Evolutionary conservation across 2,113 vertebrate species (phyloP).

Genomic region (Pterophyllum scalare): DNA sequence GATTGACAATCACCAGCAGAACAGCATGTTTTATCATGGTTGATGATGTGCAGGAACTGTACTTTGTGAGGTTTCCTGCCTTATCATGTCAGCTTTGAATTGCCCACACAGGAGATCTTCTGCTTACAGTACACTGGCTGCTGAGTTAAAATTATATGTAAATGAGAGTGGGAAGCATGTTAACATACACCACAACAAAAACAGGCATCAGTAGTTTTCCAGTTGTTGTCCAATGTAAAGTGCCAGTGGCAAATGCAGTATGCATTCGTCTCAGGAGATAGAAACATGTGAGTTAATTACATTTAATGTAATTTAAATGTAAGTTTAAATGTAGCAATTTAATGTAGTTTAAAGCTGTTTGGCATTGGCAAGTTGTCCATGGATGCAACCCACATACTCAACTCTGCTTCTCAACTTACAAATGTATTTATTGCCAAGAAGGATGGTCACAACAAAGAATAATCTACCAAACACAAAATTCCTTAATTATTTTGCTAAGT

Average conservation of each 20-base stretch:
- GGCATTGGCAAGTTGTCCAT: too few relatives aligned
- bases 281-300: not conserved
- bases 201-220: not conserved
- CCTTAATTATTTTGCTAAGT: too few relatives aligned
- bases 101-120: slow-evolving; percentile 44
- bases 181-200: slow-evolving; percentile 7
- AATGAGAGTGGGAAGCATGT: slow-evolving; percentile 22
- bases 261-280: not conserved
- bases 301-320: not conserved
- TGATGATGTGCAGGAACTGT: slow-evolving; percentile 36
- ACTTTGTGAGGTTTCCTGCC: slow-evolving; percentile 41
- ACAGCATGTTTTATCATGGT: slow-evolving; percentile 37
- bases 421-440: too few relatives aligned
- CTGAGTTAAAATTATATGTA: slow-evolving; percentile 12
- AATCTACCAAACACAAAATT: too few relatives aligned
- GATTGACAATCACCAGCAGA: slow-evolving; percentile 44
- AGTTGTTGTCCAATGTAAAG: not conserved
- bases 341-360: too few relatives aligned
- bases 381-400: too few relatives aligned
- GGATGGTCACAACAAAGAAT: too few relatives aligned
- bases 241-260: not conserved
- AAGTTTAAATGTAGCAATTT: too few relatives aligned
- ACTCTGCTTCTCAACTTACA: too few relatives aligned
- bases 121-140: slow-evolving; percentile 20
- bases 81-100: slow-evolving; percentile 63